Base-by-base conservation (phyloP, 92 coral and sea anemone genomes). In the Epizoanthus illoricatus region DNA sequence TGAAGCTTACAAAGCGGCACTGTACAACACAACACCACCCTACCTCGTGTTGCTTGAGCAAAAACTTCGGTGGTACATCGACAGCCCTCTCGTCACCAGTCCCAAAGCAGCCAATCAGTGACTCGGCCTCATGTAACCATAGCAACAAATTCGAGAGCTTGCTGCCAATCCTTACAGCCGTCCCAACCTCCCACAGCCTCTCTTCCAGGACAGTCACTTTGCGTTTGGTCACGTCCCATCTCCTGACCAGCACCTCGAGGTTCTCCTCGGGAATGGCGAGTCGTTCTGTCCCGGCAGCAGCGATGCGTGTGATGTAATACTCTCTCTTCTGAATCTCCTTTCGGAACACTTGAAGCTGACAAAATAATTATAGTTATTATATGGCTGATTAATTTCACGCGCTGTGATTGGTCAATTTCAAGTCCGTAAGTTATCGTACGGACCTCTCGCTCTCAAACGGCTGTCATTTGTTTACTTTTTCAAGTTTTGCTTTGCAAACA, bases 101-200 rank as follows among this genome's bases (percentile, higher is more conserved):
- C 55, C 88, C 94, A 64, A 91, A 80, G 80, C 87, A 87, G 82
- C 92, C 89, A 81, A 95, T 86, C 80, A 95, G 86, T 18, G 98
- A 81, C 88, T 95, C 98, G 33, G 98, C 98, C 81, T 95, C 92
- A 71, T 95, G 93, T 86, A 95, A 85, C 97, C 97, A 95, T 65
- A 89, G 90, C 88, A 93, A 89, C 90, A 95, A 75, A 65, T 80
- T 80, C 23, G 92, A 89, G 36, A 95, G 91, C 76, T 85, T 91
- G 40, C 97, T 91, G 41, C 90, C 94, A 41, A 73, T 69, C 45
- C 79, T 86, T 40, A 81, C 88, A 56, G 55, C 71, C 18, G 79
- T 79, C 49, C 76, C 96, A 74, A 95, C 90, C 87, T 93, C 85
- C 73, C 78, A 93, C 56, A 95, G 82, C 81, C 84, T 91, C 86